These are phyloP conservation scores for Galaxias olidus DNA, from an alignment of 2,797 vertebrate species.

Conservation along the genomic window DNA sequence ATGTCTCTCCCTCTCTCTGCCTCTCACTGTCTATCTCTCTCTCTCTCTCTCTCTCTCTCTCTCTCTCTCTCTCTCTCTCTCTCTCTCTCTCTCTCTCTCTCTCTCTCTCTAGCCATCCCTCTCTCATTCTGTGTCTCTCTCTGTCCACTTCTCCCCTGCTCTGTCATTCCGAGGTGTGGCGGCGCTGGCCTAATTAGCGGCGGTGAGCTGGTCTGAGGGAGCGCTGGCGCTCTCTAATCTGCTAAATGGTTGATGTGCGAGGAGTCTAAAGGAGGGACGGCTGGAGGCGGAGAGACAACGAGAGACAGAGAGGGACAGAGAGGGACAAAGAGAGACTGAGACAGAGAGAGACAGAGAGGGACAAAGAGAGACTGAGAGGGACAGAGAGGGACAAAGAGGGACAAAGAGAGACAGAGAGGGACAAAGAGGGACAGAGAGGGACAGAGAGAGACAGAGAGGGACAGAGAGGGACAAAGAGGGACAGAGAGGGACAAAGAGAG, in stretches of 20 bases:
- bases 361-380: no score
- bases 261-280: slow-evolving; percentile 44
- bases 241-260: slow-evolving; percentile 37
- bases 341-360: no score
- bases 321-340: no score
- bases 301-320: slow-evolving; percentile 19
- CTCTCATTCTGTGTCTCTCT: slow-evolving; percentile 10
- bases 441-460: no score
- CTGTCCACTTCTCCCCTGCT: slow-evolving; percentile 19
- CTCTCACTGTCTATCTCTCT: background rate
- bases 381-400: no score
- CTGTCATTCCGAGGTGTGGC: slow-evolving; percentile 23
- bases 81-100: slow-evolving; percentile 40
- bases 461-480: no score
- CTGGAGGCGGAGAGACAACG: slow-evolving; percentile 14
- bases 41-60: background rate
- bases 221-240: slow-evolving; percentile 37
- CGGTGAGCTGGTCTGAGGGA: slow-evolving; percentile 30
- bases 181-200: slow-evolving; percentile 54
- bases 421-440: no score
- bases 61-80: background rate
- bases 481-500: no score
- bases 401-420: no score
- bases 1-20: background rate
- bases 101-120: slow-evolving; percentile 7